A percentile compares a stretch with the other conserved stretches of the same genome.
Conservation (phyloP, 2,797 vertebrate species). For the Helostoma temminkii region DNA sequence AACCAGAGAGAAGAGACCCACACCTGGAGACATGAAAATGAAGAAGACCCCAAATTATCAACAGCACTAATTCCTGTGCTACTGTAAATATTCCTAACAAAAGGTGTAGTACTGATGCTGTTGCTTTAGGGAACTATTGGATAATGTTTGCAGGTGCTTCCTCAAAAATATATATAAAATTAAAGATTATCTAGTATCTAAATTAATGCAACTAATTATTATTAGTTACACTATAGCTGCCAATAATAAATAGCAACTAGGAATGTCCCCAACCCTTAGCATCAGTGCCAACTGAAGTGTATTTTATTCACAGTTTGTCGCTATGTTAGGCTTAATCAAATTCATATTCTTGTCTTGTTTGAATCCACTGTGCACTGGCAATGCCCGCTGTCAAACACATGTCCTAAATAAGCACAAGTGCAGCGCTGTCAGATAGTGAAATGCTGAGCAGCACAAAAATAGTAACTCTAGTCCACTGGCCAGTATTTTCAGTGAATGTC, state of each 20-base stretch:
- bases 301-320: slow-evolving; percentile 10
- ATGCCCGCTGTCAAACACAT: slow-evolving; percentile 17
- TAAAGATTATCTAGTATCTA: too few relatives aligned
- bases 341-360: slow-evolving; percentile 7
- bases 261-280: not conserved
- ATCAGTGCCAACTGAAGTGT: slow-evolving; percentile 1
- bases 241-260: not conserved
- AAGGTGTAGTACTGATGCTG: not conserved
- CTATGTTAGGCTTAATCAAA: slow-evolving; percentile 2
- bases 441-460: slow-evolving; percentile 9
- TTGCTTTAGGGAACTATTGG: not conserved
- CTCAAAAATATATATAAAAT: too few relatives aligned
- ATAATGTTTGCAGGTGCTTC: too few relatives aligned
- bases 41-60: not conserved
- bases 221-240: not conserved
- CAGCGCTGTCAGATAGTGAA: slow-evolving; percentile 5
- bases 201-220: too few relatives aligned
- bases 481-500: slow-evolving; percentile 4
- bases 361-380: slow-evolving; percentile 8
- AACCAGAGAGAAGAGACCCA: slow-evolving; percentile 92
- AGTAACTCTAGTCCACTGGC: not conserved
- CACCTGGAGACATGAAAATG: slow-evolving; percentile 62
- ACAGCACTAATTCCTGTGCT: too few relatives aligned
- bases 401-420: slow-evolving; percentile 40
- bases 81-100: too few relatives aligned